Conservation (phyloP, 2,113 vertebrate genomes). For the Cryptotis parvus region DNA sequence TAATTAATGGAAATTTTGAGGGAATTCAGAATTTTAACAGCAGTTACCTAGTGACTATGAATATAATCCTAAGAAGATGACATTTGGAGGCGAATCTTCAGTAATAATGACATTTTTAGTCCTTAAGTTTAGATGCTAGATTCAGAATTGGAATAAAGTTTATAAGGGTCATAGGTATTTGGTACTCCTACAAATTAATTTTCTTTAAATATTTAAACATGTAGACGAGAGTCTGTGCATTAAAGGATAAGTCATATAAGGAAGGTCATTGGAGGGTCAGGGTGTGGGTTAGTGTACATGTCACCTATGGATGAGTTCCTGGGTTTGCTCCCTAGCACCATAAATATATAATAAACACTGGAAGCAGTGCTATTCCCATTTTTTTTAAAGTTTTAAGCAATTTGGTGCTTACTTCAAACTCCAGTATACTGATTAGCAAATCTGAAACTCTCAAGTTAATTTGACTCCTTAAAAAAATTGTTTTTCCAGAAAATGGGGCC, state of each 20-base stretch:
- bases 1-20: background rate
- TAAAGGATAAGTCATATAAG: background rate
- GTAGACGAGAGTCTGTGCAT: background rate
- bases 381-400: background rate
- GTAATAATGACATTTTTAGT: background rate
- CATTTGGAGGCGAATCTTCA: background rate
- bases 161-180: background rate
- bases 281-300: no score
- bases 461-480: background rate
- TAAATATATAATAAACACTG: background rate
- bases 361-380: background rate
- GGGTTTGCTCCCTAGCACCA: background rate
- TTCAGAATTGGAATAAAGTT: background rate
- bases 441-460: constrained; percentile 14
- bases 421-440: background rate
- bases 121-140: background rate
- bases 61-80: background rate
- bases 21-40: background rate
- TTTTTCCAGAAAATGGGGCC: background rate
- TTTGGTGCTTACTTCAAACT: background rate
- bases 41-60: background rate
- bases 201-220: background rate
- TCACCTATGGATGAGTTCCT: no score
- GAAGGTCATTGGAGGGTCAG: background rate
- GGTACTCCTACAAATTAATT: background rate